Base-by-base conservation (phyloP, 2,113 vertebrate genomes). In the Galeopterus variegatus region DNA sequence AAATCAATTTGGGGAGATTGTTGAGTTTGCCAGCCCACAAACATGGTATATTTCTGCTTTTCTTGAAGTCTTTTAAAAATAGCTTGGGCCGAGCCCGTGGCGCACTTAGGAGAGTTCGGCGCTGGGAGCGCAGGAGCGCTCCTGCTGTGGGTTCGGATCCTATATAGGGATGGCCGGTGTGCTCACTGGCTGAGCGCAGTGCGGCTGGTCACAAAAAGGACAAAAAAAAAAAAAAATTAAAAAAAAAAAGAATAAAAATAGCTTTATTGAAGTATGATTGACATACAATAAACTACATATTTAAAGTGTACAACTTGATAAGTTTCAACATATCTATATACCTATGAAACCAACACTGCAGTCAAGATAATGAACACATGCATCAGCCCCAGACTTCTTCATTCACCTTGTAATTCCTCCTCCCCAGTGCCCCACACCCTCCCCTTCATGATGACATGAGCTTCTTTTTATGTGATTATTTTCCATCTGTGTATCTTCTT, bases 21-120 rank as follows among this genome's bases (percentile, higher is more conserved):
- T 91, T 94, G 82, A 72, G 77, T 91, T 96, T 88, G 67, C 77
- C 89, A 93, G 67, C 58, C 92, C 86, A 95, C 92, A 93, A 70
- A 95, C 75, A 92, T 31, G 58, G 80, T 52, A 50, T 88, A 50
- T 95, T 79, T 95, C 67, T 95, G 72, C n/a, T 95, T 90, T 95
- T 81, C 90, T 70, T 89, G 73, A 94, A 90, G 62, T 75, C 70
- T 79, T 88, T 91, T 26, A 64, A 77, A 94, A 94, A n/a, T 7
- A 64, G 48, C 45, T 89, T 79, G n/a, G n/a, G n/a, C n/a, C n/a
- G n/a, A n/a, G n/a, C n/a, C n/a, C n/a, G n/a, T n/a, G n/a, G n/a
- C n/a, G n/a, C n/a, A n/a, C n/a, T n/a, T n/a, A n/a, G n/a, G n/a
- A n/a, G n/a, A n/a, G n/a, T n/a, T n/a, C n/a, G n/a, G n/a, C n/a